Percentiles rank a stretch among this genome's conserved stretches.
Evolutionary conservation across 2,797 vertebrate species (phyloP).

Genomic region (Erpetoichthys calabaricus): DNA sequence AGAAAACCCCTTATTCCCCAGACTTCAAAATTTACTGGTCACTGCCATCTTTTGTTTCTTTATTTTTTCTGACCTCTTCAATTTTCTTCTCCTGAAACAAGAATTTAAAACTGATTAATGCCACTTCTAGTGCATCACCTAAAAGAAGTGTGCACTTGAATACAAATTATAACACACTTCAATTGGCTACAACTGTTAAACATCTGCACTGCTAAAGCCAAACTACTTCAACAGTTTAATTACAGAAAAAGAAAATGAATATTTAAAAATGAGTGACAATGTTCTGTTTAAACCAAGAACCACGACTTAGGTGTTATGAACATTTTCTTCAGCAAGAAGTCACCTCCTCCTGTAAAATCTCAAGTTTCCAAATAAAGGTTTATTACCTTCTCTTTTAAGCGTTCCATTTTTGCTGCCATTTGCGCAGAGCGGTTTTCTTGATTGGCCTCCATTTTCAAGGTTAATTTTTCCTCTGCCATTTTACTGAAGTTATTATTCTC

Average conservation of each 20-base stretch:
- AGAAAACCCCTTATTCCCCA: conserved; percentile 33
- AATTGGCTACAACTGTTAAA: no score
- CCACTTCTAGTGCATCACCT: no score
- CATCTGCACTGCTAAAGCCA: no score
- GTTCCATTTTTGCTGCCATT: conserved; percentile 78
- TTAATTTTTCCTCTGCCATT: conserved; percentile 80
- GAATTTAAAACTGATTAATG: neutral
- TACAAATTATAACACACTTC: no score
- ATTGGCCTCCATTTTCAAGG: conserved; percentile 86
- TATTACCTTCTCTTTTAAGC: conserved; percentile 79
- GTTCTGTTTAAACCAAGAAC: no score
- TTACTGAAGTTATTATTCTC: conserved; percentile 86
- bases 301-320: no score
- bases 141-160: no score
- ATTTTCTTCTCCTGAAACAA: conserved; percentile 74
- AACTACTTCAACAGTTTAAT: no score
- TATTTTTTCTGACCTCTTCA: conserved; percentile 85
- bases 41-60: conserved; percentile 66
- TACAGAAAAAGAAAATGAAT: no score
- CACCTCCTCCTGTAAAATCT: neutral
- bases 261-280: no score
- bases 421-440: conserved; percentile 82
- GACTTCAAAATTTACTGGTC: conserved; percentile 24
- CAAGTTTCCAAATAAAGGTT: neutral
- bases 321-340: no score